Evolutionary conservation across 2,888 invertebrate genomes (phyloP).

Genomic region (Xanthorhoe designata): DNA sequence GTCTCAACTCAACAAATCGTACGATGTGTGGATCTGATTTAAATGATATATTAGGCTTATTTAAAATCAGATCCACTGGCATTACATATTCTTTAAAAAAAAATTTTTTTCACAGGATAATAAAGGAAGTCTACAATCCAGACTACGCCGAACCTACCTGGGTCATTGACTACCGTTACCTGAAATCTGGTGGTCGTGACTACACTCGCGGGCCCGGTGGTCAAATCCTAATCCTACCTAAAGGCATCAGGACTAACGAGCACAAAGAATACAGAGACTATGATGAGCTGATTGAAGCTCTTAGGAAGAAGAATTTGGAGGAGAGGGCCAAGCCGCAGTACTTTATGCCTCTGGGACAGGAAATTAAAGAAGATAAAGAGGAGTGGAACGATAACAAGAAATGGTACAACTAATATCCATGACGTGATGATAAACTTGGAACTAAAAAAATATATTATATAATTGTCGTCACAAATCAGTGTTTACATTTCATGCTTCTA

Average conservation of each 20-base stretch:
- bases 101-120: constrained; percentile 58
- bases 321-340: constrained; percentile 43
- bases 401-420: constrained; percentile 16
- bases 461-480: too few species aligned
- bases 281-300: constrained; percentile 69
- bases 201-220: constrained; percentile 73
- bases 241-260: constrained; percentile 55
- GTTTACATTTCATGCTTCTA: too few species aligned
- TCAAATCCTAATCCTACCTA: constrained; percentile 72
- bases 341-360: constrained; percentile 42
- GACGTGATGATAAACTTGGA: too few species aligned
- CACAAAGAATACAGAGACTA: constrained; percentile 64
- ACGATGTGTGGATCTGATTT: too few species aligned
- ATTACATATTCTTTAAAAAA: too few species aligned
- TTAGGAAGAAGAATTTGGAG: constrained; percentile 60
- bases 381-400: constrained; percentile 14
- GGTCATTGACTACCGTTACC: constrained; percentile 73
- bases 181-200: constrained; percentile 72
- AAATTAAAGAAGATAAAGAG: constrained; percentile 9
- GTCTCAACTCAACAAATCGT: too few species aligned
- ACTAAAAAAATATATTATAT: too few species aligned
- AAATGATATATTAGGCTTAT: too few species aligned
- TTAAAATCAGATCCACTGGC: too few species aligned
- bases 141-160: constrained; percentile 70
- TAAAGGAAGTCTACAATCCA: constrained; percentile 67